phyloP scores from a whole-genome alignment of 1,140 invertebrate species.

The Apis mellifera region Amel_HAv3.1 CM009936.2:6190501-6191000 shows the following conservation, averaged over 20 bases:
- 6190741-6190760: slow-evolving; percentile 51
- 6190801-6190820: slow-evolving; percentile 29
- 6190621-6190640: slow-evolving; percentile 24
- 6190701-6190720: slow-evolving; percentile 51
- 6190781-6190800: slow-evolving; percentile 5
- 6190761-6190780: slow-evolving; percentile 51
- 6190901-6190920: too few species aligned
- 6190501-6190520: not conserved
- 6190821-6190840: not conserved
- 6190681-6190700: slow-evolving; percentile 43
- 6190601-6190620: not conserved
- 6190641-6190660: slow-evolving; percentile 22
- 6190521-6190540: slow-evolving; percentile 1
- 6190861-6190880: not conserved
- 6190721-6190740: slow-evolving; percentile 52
- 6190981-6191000: not conserved
- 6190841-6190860: not conserved
- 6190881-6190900: too few species aligned
- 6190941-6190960: not conserved
- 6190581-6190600: not conserved
- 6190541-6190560: too few species aligned
- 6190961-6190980: slow-evolving; percentile 4
- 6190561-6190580: not conserved
- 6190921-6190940: not conserved
- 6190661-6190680: slow-evolving; percentile 34